Base-by-base conservation (phyloP, 2,113 vertebrate species). In the Petaurus breviceps region DNA sequence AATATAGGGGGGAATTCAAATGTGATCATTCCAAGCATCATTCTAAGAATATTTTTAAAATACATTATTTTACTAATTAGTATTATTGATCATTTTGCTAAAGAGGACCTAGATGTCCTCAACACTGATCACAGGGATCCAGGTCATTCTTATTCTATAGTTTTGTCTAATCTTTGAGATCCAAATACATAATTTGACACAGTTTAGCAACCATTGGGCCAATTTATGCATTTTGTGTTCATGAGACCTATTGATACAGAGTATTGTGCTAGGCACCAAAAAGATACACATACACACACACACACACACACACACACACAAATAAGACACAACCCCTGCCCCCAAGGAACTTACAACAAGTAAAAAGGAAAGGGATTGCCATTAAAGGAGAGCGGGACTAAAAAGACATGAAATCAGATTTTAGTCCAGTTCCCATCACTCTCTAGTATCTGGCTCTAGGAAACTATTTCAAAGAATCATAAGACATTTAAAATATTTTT, bases 121-220 rank as follows among this genome's bases (percentile, higher is more conserved):
- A 14, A 37, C 12, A 16, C 28, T 68, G 12, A 68, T 68, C 57
- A 37, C 16, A 68, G 14, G 12, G 22, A 68, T 68, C 31, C 31
- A 68, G 14, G 12, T 57, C 92, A 89, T 31, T 8, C 92, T 94
- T 95, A 54, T 55, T 11, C 68, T 93, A 11, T 47, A 92, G 46
- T 37, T 49, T 68, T 57, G 51, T 3, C 91, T 25, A 46, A 49
- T 49, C 46, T 91, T 91, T 93, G 89, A 91, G 91, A 95, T 95
- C 94, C 31, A 95, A 25, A 96, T 94, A 24, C 37, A 52, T 90
- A 47, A 50, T 77, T 92, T 89, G 57, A 22, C 10, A 25, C 68
- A 84, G 8, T 92, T 61, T 91, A 91, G 43, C n/a, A 95, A 52
- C 16, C 51, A 51, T 23, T 93, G 43, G 47, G 22, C 8, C 95